Conservation (phyloP, 2,888 invertebrate species). For the Cacoxenus indagator region DNA sequence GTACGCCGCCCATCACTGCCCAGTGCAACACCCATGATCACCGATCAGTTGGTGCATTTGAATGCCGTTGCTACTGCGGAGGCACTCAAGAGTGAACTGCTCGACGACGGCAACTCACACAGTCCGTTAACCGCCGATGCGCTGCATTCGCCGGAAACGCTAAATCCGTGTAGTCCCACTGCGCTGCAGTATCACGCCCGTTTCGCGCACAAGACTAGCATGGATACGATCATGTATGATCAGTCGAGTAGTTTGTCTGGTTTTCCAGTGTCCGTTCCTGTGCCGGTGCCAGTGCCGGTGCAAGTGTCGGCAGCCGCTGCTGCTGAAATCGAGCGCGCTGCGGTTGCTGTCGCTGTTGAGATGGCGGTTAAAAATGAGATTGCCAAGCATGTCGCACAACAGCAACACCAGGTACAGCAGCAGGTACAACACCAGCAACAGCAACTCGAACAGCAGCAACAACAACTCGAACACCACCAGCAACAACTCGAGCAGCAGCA, state of each 20-base stretch:
- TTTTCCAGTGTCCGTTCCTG: constrained; percentile 54
- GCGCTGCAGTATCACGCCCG: constrained; percentile 57
- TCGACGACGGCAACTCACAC: constrained; percentile 82
- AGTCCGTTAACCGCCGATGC: constrained; percentile 59
- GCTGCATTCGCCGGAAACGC: constrained; percentile 60
- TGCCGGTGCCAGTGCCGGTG: constrained; percentile 47
- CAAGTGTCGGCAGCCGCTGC: constrained; percentile 46
- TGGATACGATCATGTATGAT: constrained; percentile 66
- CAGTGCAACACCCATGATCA: constrained; percentile 66
- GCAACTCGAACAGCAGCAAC: constrained; percentile 72
- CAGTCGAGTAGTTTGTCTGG: constrained; percentile 64
- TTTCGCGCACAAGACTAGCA: constrained; percentile 58
- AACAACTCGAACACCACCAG: constrained; percentile 73
- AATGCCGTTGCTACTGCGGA: constrained; percentile 68
- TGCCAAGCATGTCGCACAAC: constrained; percentile 72
- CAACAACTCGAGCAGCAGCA: constrained; percentile 73
- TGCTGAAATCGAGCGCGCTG: constrained; percentile 54
- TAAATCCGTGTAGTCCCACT: constrained; percentile 60
- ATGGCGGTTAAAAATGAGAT: constrained; percentile 75
- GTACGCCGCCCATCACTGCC: constrained; percentile 77
- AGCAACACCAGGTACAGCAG: constrained; percentile 74
- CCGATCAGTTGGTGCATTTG: constrained; percentile 63
- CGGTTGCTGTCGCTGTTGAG: constrained; percentile 65
- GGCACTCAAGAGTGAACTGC: constrained; percentile 77
- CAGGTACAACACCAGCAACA: constrained; percentile 74